Evolutionary conservation across 2,797 vertebrate genomes (phyloP).

Genomic region (Spinibarbus caldwelli): DNA sequence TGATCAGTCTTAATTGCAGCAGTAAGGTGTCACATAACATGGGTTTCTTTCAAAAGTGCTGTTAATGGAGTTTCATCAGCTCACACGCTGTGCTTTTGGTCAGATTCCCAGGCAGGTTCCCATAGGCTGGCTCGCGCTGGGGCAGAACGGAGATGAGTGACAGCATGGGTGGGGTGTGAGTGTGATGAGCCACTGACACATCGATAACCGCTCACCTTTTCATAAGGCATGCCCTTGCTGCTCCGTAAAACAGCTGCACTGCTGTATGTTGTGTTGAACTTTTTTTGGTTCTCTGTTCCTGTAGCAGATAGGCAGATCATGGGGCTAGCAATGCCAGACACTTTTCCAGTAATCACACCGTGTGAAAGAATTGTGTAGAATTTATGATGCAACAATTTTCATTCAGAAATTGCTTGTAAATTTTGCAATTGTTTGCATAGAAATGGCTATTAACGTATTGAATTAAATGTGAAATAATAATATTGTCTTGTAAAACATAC

Average conservation of each 20-base stretch:
- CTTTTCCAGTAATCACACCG: too few species aligned
- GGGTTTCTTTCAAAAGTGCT: too few species aligned
- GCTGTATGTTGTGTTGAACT: background rate
- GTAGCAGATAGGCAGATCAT: background rate
- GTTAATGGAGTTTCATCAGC: slow-evolving; percentile 76
- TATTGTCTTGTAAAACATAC: background rate
- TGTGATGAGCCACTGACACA: slow-evolving; percentile 72
- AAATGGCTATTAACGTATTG: background rate
- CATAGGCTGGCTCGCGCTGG: slow-evolving; percentile 76
- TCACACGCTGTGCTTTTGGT: slow-evolving; percentile 74
- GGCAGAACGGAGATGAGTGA: slow-evolving; percentile 83
- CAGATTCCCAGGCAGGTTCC: slow-evolving; percentile 72
- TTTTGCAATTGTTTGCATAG: background rate
- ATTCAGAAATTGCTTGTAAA: background rate
- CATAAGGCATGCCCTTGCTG: slow-evolving; percentile 59
- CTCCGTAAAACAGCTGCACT: slow-evolving; percentile 62
- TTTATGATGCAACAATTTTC: background rate
- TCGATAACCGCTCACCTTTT: slow-evolving; percentile 70
- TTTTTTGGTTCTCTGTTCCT: background rate
- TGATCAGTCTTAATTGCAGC: slow-evolving; percentile 75
- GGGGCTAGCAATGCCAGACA: background rate
- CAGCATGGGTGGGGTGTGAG: slow-evolving; percentile 63
- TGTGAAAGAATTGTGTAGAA: background rate
- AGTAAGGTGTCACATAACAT: slow-evolving; percentile 78
- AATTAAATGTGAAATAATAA: background rate